Evolutionary conservation across 2,888 invertebrate genomes (phyloP), one percentile per base, ranked within the genome.

Genomic region (Hecatera dysodea): DNA sequence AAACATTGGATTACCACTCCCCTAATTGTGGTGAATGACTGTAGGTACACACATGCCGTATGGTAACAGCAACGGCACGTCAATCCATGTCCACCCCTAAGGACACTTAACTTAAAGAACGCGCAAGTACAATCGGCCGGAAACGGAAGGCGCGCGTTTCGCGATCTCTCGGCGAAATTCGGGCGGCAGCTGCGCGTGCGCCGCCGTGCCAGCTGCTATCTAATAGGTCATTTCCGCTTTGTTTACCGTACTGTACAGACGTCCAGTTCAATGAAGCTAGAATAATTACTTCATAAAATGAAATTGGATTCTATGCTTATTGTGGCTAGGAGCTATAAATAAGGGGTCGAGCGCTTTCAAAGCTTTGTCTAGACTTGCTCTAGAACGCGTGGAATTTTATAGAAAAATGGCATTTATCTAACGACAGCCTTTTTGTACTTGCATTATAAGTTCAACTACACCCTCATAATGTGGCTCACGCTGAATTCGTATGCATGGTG

Each of bases 101-200:
- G 72, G 75, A 72, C 71, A 69, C 76, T 77, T 80, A 77, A 83
- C 83, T 83, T 83, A 85, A 86, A 87, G 87, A 89, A 87, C 87
- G 87, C 86, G 88, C 77, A 79, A 90, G 87, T 88, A 95, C 95
- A 95, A 95, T 95, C 93, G 92, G 87, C 89, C 94, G 95, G 95
- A 96, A 96, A 90, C 95, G 95, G 95, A 96, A 95, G 95, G 93
- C 95, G 93, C 92, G 92, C 92, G 93, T 94, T 95, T 95, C 93
- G 95, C 95, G 95, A 96, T 93, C 95, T 94, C 93, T 90, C 92
- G 90, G 91, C 92, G 92, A 94, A 95, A 92, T 95, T 95, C 92
- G 94, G 93, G 85, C 89, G 89, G 93, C 95, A 95, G 95, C 95
- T 95, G 95, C 91, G 91, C 91, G 85, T 83, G 91, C 91, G 90